Percentiles rank a stretch among this genome's conserved stretches.
Evolutionary conservation across 2,797 vertebrate species (phyloP).

Genomic region (Propithecus perrieri): DNA sequence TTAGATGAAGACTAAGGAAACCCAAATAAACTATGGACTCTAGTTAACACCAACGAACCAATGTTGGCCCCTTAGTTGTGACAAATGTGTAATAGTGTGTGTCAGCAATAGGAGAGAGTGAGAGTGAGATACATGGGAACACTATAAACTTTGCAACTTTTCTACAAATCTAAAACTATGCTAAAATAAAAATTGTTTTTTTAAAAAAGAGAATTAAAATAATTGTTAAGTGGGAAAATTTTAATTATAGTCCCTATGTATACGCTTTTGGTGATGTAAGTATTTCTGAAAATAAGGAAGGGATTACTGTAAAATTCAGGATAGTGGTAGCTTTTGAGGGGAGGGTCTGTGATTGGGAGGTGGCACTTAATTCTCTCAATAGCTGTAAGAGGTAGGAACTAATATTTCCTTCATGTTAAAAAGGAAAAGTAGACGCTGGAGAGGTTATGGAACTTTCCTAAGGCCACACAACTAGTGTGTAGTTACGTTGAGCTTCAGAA

Average conservation of each 20-base stretch:
- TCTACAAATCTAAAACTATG: background rate
- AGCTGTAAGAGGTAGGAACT: background rate
- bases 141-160: background rate
- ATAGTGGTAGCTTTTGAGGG: background rate
- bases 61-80: too few species aligned
- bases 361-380: background rate
- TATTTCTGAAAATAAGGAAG: background rate
- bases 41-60: background rate
- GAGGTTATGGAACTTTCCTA: too few species aligned
- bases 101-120: background rate
- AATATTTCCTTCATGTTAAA: background rate
- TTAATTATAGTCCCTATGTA: background rate
- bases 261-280: background rate
- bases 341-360: background rate
- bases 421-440: background rate
- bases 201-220: background rate
- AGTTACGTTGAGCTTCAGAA: background rate
- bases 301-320: background rate
- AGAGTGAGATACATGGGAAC: background rate
- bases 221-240: background rate
- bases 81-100: background rate
- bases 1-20: background rate
- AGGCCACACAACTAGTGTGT: too few species aligned
- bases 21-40: background rate
- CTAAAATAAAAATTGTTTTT: background rate